Base-by-base conservation (phyloP, 2,797 vertebrate species). In the Crocidura indochinensis region DNA sequence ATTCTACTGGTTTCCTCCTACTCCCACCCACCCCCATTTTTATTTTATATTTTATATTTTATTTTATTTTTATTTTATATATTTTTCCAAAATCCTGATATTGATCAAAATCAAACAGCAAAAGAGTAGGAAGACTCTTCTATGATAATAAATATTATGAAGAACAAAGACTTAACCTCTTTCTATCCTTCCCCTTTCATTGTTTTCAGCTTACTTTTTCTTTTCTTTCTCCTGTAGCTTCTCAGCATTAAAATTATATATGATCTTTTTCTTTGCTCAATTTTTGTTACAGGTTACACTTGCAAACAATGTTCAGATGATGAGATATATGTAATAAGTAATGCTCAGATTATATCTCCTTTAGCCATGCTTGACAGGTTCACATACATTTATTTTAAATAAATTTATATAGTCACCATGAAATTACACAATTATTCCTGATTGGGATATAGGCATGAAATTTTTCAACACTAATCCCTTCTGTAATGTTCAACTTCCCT, bases 131-230 rank as follows among this genome's bases (percentile, higher is more conserved):
- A 71, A 80, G 53, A 0, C 29, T 7, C n/a, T 60, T 68, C 92
- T 47, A 73, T 80, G 6, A 24, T 51, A 71, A 79, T 62, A n/a
- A 77, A 73, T 64, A 26, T 38, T 26, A 29, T 20, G 60, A 82
- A 92, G 46, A 91, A 51, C 17, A n/a, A 73, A 91, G 26, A 20
- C 27, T 73, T 64, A 2, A 10, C 31, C 77, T 64, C 75, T 82
- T 88, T 56, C 47, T 75, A 9, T 65, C 75, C 20, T 60, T 69
- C 9, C 65, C 22, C 1, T 26, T 38, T 9, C 56, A 46, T 27
- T 65, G 8, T 10, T 27, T 27, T 19, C 56, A 60, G 56, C 56
- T 19, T 15, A 20, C 17, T 60, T 60, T 60, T 60, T 20, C 53
- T 60, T 60, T 20, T 60, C 56, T 60, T 60, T n/a, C 51, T 77